phyloP scores from a whole-genome alignment of 2,797 vertebrate species.

The Eutrigla gurnardus region DNA sequence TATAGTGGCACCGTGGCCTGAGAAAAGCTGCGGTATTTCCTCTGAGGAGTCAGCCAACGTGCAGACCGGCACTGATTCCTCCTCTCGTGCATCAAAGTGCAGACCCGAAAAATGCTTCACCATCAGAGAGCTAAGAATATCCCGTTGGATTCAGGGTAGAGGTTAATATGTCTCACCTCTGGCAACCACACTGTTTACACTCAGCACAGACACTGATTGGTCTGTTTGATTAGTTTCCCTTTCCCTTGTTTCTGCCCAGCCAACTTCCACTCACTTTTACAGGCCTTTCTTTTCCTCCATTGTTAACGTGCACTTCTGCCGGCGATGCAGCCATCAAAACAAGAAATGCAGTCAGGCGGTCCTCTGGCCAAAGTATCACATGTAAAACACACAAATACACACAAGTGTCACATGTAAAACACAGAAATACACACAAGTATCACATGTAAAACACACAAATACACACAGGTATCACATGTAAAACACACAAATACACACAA shows the following conservation, averaged over 20 bases:
- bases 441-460: too few species aligned
- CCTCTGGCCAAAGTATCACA: neutral
- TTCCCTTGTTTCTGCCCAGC: constrained; percentile 7
- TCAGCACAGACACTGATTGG: constrained; percentile 43
- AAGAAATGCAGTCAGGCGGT: neutral
- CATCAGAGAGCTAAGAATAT: constrained; percentile 71
- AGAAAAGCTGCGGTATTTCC: constrained; percentile 79
- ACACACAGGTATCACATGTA: too few species aligned
- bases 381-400: neutral
- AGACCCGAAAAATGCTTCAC: constrained; percentile 17
- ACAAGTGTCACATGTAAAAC: neutral
- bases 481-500: too few species aligned
- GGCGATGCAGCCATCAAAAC: neutral
- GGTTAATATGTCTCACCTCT: constrained; percentile 69
- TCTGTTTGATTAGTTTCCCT: constrained; percentile 42
- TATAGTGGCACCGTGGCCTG: constrained; percentile 63
- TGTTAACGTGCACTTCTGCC: constrained; percentile 13
- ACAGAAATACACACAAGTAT: too few species aligned
- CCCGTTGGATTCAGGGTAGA: constrained; percentile 59
- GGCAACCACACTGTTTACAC: constrained; percentile 67
- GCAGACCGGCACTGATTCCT: constrained; percentile 73
- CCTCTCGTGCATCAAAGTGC: constrained; percentile 51
- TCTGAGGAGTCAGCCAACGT: constrained; percentile 74
- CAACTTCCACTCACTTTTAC: constrained; percentile 24
- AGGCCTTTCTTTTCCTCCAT: neutral